Base-by-base conservation (phyloP, 1,140 invertebrate genomes). In the Pogonomyrmex californicus region DNA sequence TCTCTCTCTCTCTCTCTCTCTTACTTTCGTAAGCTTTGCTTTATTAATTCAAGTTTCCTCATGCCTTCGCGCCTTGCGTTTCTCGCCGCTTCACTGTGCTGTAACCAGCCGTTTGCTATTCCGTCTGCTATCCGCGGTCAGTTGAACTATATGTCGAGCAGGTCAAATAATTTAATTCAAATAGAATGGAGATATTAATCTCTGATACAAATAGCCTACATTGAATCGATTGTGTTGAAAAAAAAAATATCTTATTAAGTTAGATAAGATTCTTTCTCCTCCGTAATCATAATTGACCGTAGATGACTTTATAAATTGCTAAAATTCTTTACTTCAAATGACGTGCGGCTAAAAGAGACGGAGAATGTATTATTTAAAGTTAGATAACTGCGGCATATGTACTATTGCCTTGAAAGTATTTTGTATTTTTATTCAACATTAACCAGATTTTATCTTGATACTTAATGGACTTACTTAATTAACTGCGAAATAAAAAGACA, bases 31-130 rank as follows among this genome's bases (percentile, higher is more conserved):
- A 77, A 75, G 85, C 88, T 77, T 82, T 65, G 88, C 77, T 89
- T 90, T 90, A 89, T 90, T 90, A 89, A 90, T 89, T 86, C 68
- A 78, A 86, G 68, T 88, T 89, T 90, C 88, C 71, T 90, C 85
- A 71, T 71, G 78, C 63, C 47, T 87, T 83, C 30, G 68, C 79
- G 65, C 60, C 60, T 62, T 30, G 75, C 76, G 14, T 83, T 83
- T 83, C 54, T 33, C n/a, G 38, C 54, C 56, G 54, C 41, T 75
- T 60, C 41, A 47, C 36, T 44, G 41, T 63, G 12, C 66, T 38
- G 23, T 23, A 60, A 75, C 68, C 41, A 75, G 33, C 54, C 54
- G 30, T 82, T 82, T 30, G 44, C 62, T 51, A 68, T 68, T 49
- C 68, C 56, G 49, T 23, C 23, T 23, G 41, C 73, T 41, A 83